Conservation (phyloP, 2,113 vertebrate species). For the Neoarius graeffei region DNA sequence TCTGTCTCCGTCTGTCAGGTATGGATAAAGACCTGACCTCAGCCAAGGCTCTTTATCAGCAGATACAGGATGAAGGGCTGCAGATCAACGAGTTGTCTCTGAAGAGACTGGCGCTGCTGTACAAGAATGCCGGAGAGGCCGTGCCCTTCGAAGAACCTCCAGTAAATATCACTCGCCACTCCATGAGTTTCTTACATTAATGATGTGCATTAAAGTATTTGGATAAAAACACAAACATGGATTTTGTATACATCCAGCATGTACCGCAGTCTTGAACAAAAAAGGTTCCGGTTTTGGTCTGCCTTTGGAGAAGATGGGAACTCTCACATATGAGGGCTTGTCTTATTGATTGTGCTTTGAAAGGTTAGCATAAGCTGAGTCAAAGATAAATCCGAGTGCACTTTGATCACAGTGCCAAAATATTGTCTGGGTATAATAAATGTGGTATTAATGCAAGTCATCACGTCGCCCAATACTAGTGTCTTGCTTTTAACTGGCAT, state of each 20-base stretch:
- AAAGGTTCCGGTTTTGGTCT: neutral
- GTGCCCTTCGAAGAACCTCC: conserved; percentile 88
- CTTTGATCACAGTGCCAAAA: neutral
- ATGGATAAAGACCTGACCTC: conserved; percentile 77
- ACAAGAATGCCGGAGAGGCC: conserved; percentile 76
- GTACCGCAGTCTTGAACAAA: neutral
- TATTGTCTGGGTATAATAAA: neutral
- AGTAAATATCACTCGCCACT: conserved; percentile 73
- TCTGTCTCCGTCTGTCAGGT: conserved; percentile 64
- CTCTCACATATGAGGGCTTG: no score
- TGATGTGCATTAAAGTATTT: neutral
- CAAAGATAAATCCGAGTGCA: no score
- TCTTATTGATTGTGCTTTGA: neutral
- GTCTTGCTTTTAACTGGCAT: neutral
- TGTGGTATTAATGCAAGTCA: neutral
- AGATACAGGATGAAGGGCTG: conserved; percentile 72
- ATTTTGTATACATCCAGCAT: neutral
- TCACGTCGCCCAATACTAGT: neutral
- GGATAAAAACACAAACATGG: neutral
- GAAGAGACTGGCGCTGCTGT: conserved; percentile 83
- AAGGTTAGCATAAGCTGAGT: neutral
- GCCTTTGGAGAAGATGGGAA: no score
- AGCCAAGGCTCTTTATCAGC: conserved; percentile 78
- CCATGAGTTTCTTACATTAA: neutral
- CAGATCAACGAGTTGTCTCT: conserved; percentile 76